Evolutionary conservation across 2,888 invertebrate species (phyloP), one percentile per base, ranked within the genome.

Genomic region (Margaritifera margaritifera): DNA sequence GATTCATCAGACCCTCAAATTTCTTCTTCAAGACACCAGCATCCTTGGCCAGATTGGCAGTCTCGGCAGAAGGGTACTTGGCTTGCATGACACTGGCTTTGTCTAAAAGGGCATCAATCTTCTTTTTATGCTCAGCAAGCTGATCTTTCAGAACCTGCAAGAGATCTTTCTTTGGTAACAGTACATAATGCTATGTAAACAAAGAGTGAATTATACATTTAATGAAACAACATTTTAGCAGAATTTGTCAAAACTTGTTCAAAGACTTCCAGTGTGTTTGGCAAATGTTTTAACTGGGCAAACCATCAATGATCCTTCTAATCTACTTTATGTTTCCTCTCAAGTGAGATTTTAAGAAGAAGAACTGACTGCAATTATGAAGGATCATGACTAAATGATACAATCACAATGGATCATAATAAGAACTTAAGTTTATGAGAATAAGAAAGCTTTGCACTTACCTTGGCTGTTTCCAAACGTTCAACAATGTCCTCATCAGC

Each of bases 401-500:
- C 42, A 42, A 19, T 0, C 20, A 20, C n/a, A 31, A 61, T 25
- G 6, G 18, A 22, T 51, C 62, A 62, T 24, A 25, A 25, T 27
- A n/a, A 42, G 20, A 57, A 56, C 8, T 20, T n/a, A 20, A 20
- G 15, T 20, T 54, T 42, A 52, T 22, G 19, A 61, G 4, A 31
- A 11, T 61, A 65, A 50, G 20, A 51, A 56, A 52, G 22, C 63
- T 64, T 24, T 22, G 15, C 4, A 51, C 74, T 65, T 71, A 89
- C 92, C 85, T 94, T 94, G 79, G 95, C 94, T 74, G 93, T 93
- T 72, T 94, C 92, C 2, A 97, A 91, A 67, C 96, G 93, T 78
- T 94, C 93, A 66, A 96, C 92, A 69, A 97, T 94, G 86, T 95
- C 95, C 1, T 93, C 92, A 83, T 96, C 96, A 80, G 95, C 95